These are phyloP conservation scores for Charanyca ferruginea DNA, from an alignment of 2,888 invertebrate genomes.

Conservation along the genomic window DNA sequence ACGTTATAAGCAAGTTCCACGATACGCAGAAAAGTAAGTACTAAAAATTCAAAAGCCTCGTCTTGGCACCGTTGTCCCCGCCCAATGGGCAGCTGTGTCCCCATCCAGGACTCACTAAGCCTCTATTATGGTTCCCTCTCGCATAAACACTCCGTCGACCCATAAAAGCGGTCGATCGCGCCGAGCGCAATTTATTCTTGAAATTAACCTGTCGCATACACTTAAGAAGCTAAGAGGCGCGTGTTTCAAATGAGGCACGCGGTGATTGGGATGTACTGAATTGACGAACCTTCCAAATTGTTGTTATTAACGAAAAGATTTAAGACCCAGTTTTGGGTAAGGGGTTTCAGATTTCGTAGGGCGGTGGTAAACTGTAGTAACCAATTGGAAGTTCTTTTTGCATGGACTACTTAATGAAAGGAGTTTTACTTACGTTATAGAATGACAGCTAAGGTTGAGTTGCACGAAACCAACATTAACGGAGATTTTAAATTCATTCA, in stretches of 20 bases:
- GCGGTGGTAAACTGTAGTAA: background rate
- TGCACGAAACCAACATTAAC: too few relatives aligned
- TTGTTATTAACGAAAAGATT: slow-evolving; percentile 46
- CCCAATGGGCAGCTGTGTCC: slow-evolving; percentile 82
- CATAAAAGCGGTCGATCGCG: slow-evolving; percentile 78
- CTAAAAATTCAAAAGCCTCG: slow-evolving; percentile 81
- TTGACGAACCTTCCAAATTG: slow-evolving; percentile 59
- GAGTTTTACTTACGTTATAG: slow-evolving; percentile 18
- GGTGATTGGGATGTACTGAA: slow-evolving; percentile 61
- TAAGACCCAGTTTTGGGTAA: slow-evolving; percentile 24
- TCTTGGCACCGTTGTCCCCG: slow-evolving; percentile 79
- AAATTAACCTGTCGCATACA: slow-evolving; percentile 88
- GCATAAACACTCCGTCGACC: slow-evolving; percentile 77
- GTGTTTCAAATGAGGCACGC: slow-evolving; percentile 75
- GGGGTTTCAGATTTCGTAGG: background rate
- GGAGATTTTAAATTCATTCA: too few relatives aligned
- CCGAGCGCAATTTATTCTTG: slow-evolving; percentile 87
- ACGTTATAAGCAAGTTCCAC: slow-evolving; percentile 48
- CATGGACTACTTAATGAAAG: too few relatives aligned
- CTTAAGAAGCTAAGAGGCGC: slow-evolving; percentile 72
- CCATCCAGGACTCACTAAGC: slow-evolving; percentile 77
- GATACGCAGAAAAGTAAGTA: slow-evolving; percentile 70
- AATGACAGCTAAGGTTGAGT: too few relatives aligned
- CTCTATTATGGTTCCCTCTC: slow-evolving; percentile 79
- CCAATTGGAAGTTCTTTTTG: background rate